A percentile compares a stretch with the other conserved stretches of the same genome.
Evolutionary conservation across 2,113 vertebrate species (phyloP).

Genomic region (Bothrops jararaca): DNA sequence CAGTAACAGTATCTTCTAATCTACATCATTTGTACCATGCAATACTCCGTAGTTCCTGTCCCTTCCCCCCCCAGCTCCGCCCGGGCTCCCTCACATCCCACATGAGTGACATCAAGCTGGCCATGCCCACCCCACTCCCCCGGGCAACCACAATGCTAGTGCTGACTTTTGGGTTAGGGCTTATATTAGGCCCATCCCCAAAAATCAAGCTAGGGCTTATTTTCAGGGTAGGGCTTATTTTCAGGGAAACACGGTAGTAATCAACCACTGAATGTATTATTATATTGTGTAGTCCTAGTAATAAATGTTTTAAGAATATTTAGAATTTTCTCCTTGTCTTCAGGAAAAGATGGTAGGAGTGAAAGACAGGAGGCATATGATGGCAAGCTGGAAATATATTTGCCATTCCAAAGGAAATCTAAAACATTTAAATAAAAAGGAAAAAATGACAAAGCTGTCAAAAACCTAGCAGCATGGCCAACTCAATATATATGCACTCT

Average conservation of each 20-base stretch:
- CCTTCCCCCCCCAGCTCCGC: no score
- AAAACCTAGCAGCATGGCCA: background rate
- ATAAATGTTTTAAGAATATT: background rate
- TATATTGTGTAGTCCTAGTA: background rate
- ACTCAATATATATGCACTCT: accelerated
- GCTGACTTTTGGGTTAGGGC: no score
- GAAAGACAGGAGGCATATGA: background rate
- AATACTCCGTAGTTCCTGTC: no score
- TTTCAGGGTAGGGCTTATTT: no score
- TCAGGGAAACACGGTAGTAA: background rate
- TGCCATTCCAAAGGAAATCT: background rate
- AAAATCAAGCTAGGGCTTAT: no score
- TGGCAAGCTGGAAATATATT: slow-evolving; percentile 1
- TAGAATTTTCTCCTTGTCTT: background rate
- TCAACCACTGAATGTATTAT: background rate
- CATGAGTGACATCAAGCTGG: no score
- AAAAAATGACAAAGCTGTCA: background rate
- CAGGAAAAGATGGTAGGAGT: slow-evolving; percentile 5
- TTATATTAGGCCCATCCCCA: no score
- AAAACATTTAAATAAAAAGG: background rate
- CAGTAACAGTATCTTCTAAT: no score
- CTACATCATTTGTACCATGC: no score
- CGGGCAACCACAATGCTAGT: no score
- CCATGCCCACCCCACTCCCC: no score
- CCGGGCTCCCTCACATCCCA: no score